Percentiles rank a stretch among this genome's conserved stretches.
Evolutionary conservation across 2,797 vertebrate species (phyloP).

Genomic region (Eurystomus glaucurus): DNA sequence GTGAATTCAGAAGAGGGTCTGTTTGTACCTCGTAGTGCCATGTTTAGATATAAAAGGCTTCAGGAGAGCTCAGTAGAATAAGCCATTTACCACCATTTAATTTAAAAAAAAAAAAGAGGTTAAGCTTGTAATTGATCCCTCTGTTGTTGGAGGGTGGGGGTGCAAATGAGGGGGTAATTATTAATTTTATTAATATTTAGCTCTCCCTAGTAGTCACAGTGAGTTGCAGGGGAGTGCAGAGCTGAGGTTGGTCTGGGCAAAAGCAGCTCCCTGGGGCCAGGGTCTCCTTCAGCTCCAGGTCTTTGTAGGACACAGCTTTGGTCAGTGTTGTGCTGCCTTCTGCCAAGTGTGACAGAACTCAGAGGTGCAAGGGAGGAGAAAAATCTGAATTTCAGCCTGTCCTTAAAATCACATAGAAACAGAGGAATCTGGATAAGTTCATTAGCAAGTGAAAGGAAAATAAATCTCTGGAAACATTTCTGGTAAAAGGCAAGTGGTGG

Average conservation of each 20-base stretch:
- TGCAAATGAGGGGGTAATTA: neutral
- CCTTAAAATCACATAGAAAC: neutral
- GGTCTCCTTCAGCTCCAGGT: neutral
- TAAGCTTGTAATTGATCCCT: neutral
- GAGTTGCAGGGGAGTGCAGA: neutral
- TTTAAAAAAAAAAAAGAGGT: neutral
- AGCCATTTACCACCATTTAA: neutral
- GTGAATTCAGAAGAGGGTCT: neutral
- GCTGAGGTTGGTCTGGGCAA: neutral
- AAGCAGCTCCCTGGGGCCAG: neutral
- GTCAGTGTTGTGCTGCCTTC: neutral
- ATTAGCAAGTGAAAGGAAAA: neutral
- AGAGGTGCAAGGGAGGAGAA: neutral
- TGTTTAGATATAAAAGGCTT: rapidly evolving
- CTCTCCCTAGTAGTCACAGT: rapidly evolving
- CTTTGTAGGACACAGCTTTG: neutral
- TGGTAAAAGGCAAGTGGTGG: neutral
- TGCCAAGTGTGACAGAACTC: neutral
- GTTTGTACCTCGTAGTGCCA: neutral
- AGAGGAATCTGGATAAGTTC: neutral
- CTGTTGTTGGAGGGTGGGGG: neutral
- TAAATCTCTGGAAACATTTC: neutral
- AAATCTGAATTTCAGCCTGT: neutral
- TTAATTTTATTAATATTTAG: neutral
- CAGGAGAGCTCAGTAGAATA: neutral